These are phyloP conservation scores for Drosophila ambigua DNA, from an alignment of 1,140 invertebrate genomes.

Conservation along the genomic window DNA sequence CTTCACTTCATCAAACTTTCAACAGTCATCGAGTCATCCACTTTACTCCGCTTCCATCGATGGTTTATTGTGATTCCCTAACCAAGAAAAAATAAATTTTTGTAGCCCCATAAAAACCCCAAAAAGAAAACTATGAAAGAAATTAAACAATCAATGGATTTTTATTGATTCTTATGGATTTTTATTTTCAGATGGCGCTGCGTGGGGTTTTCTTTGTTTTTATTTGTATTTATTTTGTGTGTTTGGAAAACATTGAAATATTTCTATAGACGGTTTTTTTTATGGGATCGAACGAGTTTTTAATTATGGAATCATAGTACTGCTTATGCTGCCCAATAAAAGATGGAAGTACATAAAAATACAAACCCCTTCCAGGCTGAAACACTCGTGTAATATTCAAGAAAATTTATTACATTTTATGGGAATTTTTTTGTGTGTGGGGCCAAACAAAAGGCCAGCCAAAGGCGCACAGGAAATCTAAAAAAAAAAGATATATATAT, in stretches of 20 bases:
- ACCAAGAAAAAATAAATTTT: constrained; percentile 30
- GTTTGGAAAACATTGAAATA: constrained; percentile 5
- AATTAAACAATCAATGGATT: constrained; percentile 72
- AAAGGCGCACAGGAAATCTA: constrained; percentile 62
- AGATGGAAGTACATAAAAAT: constrained; percentile 50
- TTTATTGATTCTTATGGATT: constrained; percentile 22
- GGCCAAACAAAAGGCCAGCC: constrained; percentile 40
- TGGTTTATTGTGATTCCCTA: constrained; percentile 64
- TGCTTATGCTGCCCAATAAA: constrained; percentile 25
- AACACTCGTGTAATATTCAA: constrained; percentile 19
- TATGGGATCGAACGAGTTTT: constrained; percentile 35
- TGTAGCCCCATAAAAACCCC: constrained; percentile 55
- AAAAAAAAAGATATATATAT: constrained; percentile 36
- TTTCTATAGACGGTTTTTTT: neutral
- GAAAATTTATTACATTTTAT: constrained; percentile 62
- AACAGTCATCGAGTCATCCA: constrained; percentile 48
- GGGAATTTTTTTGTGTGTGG: constrained; percentile 2
- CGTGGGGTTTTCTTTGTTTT: constrained; percentile 57
- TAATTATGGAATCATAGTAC: constrained; percentile 49
- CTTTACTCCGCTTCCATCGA: constrained; percentile 39
- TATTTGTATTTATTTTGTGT: constrained; percentile 34
- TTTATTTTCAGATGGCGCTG: constrained; percentile 60
- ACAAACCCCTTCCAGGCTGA: constrained; percentile 1
- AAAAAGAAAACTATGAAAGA: constrained; percentile 61
- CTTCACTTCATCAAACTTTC: constrained; percentile 76